Percentiles rank a stretch among this genome's conserved stretches.
These are phyloP conservation scores for Pseudorhombus dupliciocellatus DNA, from an alignment of 2,113 vertebrate genomes.

Conservation along the genomic window DNA sequence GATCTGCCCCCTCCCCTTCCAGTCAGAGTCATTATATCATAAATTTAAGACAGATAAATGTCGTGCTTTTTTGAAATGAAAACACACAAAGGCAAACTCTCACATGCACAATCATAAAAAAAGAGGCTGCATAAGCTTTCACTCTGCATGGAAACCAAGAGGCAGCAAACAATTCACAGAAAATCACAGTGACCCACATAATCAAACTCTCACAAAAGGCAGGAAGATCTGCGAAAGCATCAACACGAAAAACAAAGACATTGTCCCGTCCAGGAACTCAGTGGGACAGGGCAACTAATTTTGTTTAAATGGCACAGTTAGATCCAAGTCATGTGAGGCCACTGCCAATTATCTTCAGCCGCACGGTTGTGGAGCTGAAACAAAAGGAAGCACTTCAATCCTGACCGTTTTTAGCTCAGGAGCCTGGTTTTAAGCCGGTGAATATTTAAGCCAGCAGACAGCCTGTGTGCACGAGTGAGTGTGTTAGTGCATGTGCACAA, in stretches of 20 bases:
- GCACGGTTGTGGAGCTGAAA: slow-evolving; percentile 40
- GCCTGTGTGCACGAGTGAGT: neutral
- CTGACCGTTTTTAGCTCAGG: slow-evolving; percentile 41
- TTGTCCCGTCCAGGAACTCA: slow-evolving; percentile 39
- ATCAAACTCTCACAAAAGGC: slow-evolving; percentile 24
- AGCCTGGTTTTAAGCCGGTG: slow-evolving; percentile 38
- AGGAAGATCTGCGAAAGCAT: slow-evolving; percentile 15
- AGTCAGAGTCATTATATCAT: slow-evolving; percentile 41
- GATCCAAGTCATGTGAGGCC: slow-evolving; percentile 53
- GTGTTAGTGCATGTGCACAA: neutral
- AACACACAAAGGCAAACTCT: neutral
- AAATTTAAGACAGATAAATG: slow-evolving; percentile 42
- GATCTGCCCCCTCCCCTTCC: slow-evolving; percentile 23
- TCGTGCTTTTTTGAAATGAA: slow-evolving; percentile 20
- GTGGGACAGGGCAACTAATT: slow-evolving; percentile 35
- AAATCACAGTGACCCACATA: slow-evolving; percentile 8
- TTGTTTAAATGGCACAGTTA: slow-evolving; percentile 31
- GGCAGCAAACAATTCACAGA: neutral
- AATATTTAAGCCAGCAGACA: slow-evolving; percentile 47
- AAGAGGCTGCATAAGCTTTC: neutral
- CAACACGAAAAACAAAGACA: slow-evolving; percentile 37
- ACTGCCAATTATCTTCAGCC: slow-evolving; percentile 54
- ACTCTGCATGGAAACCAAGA: neutral
- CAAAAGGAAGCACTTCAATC: slow-evolving; percentile 51
- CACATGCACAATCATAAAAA: neutral